Percentiles rank a stretch among this genome's conserved stretches.
Evolutionary conservation across 2,888 invertebrate species (phyloP).

Genomic region (Yponomeuta evonymella): DNA sequence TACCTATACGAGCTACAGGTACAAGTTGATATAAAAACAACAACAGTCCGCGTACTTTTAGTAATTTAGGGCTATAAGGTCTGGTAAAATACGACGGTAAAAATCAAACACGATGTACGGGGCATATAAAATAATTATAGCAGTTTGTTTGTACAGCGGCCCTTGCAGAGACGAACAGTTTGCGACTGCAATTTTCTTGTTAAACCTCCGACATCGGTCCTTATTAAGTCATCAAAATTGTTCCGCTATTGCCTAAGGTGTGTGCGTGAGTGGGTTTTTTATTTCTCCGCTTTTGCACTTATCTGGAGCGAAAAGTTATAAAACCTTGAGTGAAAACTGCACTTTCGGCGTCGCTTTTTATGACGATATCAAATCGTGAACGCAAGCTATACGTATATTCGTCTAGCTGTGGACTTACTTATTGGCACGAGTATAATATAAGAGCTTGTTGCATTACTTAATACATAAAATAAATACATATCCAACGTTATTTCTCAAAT

Average conservation of each 20-base stretch:
- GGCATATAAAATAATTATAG: slow-evolving; percentile 45
- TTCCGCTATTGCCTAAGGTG: slow-evolving; percentile 33
- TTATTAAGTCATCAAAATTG: slow-evolving; percentile 60
- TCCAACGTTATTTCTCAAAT: no score
- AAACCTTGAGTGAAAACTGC: background rate
- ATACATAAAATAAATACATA: no score
- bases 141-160: slow-evolving; percentile 41
- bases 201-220: slow-evolving; percentile 41
- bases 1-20: background rate
- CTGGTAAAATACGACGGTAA: slow-evolving; percentile 10
- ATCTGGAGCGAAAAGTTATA: slow-evolving; percentile 10
- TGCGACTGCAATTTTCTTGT: slow-evolving; percentile 48
- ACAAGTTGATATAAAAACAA: background rate
- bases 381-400: background rate
- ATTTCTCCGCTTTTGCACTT: background rate
- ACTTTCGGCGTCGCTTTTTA: background rate
- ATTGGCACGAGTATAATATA: background rate
- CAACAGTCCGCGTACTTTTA: background rate
- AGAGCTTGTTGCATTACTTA: no score
- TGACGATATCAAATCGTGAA: background rate
- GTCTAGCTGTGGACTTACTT: background rate
- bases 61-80: slow-evolving; percentile 14
- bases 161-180: slow-evolving; percentile 22
- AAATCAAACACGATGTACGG: slow-evolving; percentile 12
- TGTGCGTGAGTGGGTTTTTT: slow-evolving; percentile 14